Evolutionary conservation across 2,113 vertebrate genomes (phyloP).

Genomic region (Lepisosteus osseus): DNA sequence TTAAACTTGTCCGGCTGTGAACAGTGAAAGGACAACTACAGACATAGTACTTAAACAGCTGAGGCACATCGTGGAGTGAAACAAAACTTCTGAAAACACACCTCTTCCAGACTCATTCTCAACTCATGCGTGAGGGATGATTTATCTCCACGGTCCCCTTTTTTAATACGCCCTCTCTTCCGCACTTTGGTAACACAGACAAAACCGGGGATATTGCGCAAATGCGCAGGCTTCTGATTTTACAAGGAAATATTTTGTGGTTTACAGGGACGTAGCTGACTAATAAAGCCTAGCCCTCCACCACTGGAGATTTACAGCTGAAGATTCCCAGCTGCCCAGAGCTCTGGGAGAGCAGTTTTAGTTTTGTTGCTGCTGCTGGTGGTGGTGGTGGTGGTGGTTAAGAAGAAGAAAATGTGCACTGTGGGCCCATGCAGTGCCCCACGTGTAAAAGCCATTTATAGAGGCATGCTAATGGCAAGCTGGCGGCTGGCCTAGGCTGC

Average conservation of each 20-base stretch:
- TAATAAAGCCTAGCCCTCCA: slow-evolving; percentile 8
- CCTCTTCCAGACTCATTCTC: too few species aligned
- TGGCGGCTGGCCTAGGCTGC: slow-evolving; percentile 44
- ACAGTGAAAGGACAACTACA: too few species aligned
- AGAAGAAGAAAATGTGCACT: slow-evolving; percentile 51
- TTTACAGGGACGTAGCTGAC: neutral
- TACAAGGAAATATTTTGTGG: slow-evolving; percentile 16
- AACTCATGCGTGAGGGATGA: neutral
- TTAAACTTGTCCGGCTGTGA: too few species aligned
- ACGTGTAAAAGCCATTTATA: slow-evolving; percentile 63
- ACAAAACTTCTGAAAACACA: too few species aligned
- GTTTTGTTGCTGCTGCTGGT: too few species aligned
- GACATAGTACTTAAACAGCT: too few species aligned
- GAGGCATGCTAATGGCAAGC: slow-evolving; percentile 57
- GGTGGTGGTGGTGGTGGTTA: slow-evolving; percentile 34
- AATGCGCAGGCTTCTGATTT: neutral
- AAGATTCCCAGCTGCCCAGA: slow-evolving; percentile 39
- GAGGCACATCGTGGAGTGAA: too few species aligned
- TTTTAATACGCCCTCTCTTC: neutral
- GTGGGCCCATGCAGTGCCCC: slow-evolving; percentile 45
- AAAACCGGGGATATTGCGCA: slow-evolving; percentile 4
- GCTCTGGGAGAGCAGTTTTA: neutral
- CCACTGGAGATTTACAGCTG: slow-evolving; percentile 27
- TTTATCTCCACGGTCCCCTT: neutral
- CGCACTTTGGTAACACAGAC: neutral